A percentile compares a stretch with the other conserved stretches of the same genome.
phyloP scores from a whole-genome alignment of 2,888 invertebrate species.

The Drosophila suboccidentalis region DNA sequence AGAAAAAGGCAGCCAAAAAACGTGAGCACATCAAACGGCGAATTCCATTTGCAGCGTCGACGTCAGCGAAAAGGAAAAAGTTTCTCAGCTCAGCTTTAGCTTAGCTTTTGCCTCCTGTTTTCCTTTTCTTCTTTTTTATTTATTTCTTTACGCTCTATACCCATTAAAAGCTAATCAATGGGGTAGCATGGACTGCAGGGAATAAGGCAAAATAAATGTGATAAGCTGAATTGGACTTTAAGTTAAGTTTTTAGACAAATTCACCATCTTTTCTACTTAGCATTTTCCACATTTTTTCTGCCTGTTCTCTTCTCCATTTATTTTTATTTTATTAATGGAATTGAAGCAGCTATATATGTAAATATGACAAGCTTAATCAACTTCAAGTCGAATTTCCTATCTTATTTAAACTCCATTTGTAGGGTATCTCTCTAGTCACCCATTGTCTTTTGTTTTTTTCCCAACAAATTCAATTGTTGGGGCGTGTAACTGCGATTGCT shows the following conservation, averaged over 20 bases:
- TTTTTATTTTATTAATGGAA: too few relatives aligned
- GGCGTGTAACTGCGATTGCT: slow-evolving; percentile 54
- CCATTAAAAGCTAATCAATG: background rate
- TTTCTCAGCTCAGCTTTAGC: slow-evolving; percentile 45
- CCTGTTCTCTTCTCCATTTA: too few relatives aligned
- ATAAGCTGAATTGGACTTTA: too few relatives aligned
- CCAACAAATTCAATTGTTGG: slow-evolving; percentile 73
- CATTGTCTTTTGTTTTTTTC: slow-evolving; percentile 16
- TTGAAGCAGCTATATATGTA: too few relatives aligned
- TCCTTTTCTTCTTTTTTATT: slow-evolving; percentile 17
- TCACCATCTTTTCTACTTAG: too few relatives aligned
- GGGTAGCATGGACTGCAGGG: background rate
- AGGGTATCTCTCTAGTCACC: slow-evolving; percentile 3
- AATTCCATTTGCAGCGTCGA: slow-evolving; percentile 73
- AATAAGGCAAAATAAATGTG: too few relatives aligned
- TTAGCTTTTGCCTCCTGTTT: slow-evolving; percentile 13
- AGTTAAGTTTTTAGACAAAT: too few relatives aligned
- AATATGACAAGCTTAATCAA: background rate
- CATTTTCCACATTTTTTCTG: too few relatives aligned
- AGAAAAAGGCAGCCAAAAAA: slow-evolving; percentile 22
- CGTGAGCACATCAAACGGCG: slow-evolving; percentile 77
- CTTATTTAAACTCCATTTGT: background rate
- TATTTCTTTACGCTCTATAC: slow-evolving; percentile 25
- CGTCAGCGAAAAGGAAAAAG: slow-evolving; percentile 71
- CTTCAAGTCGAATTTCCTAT: background rate